Evolutionary conservation across 2,797 vertebrate genomes (phyloP).

Genomic region (Oryzias sinensis): DNA sequence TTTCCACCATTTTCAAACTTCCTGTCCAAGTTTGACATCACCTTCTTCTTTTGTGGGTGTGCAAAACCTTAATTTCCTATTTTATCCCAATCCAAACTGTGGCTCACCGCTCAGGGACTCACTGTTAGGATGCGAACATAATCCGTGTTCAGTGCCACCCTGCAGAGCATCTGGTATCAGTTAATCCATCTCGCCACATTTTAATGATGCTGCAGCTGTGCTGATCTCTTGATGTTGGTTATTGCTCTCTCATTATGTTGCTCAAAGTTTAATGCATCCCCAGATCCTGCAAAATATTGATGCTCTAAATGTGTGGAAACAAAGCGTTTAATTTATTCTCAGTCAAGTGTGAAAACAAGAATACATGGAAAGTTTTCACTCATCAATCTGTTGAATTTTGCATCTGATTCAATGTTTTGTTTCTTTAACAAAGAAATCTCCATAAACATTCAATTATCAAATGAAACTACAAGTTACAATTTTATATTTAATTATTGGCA

Average conservation of each 20-base stretch:
- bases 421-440: too few relatives aligned
- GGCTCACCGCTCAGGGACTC: constrained; percentile 18
- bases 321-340: background rate
- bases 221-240: constrained; percentile 62
- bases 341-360: background rate
- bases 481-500: background rate
- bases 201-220: constrained; percentile 78
- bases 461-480: background rate
- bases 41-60: too few relatives aligned
- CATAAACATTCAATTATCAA: background rate
- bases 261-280: constrained; percentile 68
- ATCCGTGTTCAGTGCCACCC: constrained; percentile 69
- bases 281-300: constrained; percentile 60
- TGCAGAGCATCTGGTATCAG: constrained; percentile 80
- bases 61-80: too few relatives aligned
- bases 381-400: background rate
- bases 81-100: background rate
- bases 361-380: background rate
- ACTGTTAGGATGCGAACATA: constrained; percentile 41
- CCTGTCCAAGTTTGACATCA: too few relatives aligned
- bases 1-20: too few relatives aligned
- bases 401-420: background rate
- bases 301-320: constrained; percentile 6
- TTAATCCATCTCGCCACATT: constrained; percentile 74
- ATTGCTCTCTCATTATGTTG: constrained; percentile 77